Percentiles rank a stretch among this genome's conserved stretches.
Conservation (phyloP, 2,888 invertebrate genomes). For the Cheilosia scutellata region DNA sequence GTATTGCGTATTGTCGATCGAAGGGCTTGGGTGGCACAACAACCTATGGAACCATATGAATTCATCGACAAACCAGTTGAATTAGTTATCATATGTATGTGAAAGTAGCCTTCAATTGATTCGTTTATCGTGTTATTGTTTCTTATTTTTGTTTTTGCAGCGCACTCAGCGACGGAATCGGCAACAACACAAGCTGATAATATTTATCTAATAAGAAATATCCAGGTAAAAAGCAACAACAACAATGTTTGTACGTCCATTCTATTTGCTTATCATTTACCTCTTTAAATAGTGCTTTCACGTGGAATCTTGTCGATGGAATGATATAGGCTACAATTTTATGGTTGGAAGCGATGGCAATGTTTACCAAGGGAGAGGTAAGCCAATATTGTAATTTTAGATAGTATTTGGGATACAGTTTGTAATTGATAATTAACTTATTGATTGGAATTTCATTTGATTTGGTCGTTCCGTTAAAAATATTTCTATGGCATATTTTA, state of each 20-base stretch:
- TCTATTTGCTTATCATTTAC: conserved; percentile 35
- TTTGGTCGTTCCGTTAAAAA: no score
- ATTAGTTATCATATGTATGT: conserved; percentile 85
- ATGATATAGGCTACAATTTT: conserved; percentile 86
- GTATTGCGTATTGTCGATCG: conserved; percentile 81
- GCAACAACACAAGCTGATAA: conserved; percentile 84
- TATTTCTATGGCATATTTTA: not conserved
- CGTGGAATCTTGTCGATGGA: conserved; percentile 85
- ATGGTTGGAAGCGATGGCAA: conserved; percentile 86
- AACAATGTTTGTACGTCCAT: not conserved
- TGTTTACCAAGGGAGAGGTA: conserved; percentile 85
- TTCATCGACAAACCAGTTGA: conserved; percentile 83
- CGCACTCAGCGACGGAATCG: conserved; percentile 85
- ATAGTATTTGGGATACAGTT: not conserved
- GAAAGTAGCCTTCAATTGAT: not conserved
- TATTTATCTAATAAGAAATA: conserved; percentile 84
- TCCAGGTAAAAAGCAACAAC: conserved; percentile 81
- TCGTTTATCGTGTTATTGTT: not conserved
- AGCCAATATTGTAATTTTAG: not conserved
- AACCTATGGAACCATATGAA: conserved; percentile 81
- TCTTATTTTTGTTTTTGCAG: conserved; percentile 78
- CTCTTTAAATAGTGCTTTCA: conserved; percentile 83
- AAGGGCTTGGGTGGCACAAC: conserved; percentile 85
- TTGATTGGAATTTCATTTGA: not conserved
- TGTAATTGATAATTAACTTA: not conserved